Evolutionary conservation across 2,797 vertebrate species (phyloP).

Genomic region (Macropodus opercularis): DNA sequence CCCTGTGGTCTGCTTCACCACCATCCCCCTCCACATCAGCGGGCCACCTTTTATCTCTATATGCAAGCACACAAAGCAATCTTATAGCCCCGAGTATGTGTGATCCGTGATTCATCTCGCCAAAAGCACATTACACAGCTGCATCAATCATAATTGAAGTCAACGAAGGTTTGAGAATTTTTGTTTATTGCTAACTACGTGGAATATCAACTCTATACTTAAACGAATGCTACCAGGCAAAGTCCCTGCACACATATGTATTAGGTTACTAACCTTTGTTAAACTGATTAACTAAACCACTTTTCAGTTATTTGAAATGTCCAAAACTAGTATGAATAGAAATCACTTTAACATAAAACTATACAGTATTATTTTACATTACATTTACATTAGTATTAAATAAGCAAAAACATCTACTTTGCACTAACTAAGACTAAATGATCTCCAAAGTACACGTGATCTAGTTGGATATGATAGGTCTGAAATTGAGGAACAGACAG

Average conservation of each 20-base stretch:
- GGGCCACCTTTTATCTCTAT: constrained; percentile 53
- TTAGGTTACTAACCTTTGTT: too few relatives aligned
- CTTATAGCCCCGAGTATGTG: constrained; percentile 12
- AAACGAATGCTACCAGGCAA: background rate
- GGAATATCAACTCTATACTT: background rate
- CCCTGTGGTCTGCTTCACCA: constrained; percentile 21
- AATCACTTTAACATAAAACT: too few relatives aligned
- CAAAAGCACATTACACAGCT: constrained; percentile 2
- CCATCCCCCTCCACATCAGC: constrained; percentile 51
- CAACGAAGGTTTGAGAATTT: constrained; percentile 3
- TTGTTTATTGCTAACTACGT: background rate
- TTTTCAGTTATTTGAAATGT: too few relatives aligned
- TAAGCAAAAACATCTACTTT: too few relatives aligned
- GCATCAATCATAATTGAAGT: constrained; percentile 8
- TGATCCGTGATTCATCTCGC: constrained; percentile 4
- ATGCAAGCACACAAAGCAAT: constrained; percentile 21
- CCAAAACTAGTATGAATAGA: too few relatives aligned
- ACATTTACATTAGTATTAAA: too few relatives aligned
- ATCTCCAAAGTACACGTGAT: background rate
- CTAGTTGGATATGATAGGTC: background rate
- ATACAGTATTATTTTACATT: too few relatives aligned
- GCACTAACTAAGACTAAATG: too few relatives aligned
- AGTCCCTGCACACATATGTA: background rate
- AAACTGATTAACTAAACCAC: too few relatives aligned
- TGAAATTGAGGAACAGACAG: constrained; percentile 9